Percentiles rank a stretch among this genome's conserved stretches.
phyloP scores from a whole-genome alignment of 2,888 invertebrate species.

The Amphimallon solstitiale region DNA sequence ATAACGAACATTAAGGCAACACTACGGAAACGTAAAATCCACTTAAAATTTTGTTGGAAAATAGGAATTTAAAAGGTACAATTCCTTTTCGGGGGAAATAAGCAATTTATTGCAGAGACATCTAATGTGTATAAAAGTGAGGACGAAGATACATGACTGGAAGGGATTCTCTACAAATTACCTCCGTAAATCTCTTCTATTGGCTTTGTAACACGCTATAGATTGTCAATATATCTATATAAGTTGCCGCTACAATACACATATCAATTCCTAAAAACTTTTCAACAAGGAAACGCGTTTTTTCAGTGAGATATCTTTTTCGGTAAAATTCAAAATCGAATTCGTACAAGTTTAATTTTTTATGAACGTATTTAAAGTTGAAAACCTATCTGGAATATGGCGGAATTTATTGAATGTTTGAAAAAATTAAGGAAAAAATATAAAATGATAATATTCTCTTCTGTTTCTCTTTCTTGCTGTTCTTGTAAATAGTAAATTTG shows the following conservation, averaged over 20 bases:
- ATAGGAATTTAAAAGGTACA: slow-evolving; percentile 31
- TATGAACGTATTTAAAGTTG: too few relatives aligned
- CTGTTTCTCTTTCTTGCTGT: too few relatives aligned
- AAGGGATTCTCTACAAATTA: slow-evolving; percentile 33
- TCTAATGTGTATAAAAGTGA: slow-evolving; percentile 28
- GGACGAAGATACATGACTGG: slow-evolving; percentile 31
- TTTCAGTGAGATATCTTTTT: too few relatives aligned
- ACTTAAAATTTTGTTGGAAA: background rate
- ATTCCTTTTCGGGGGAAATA: slow-evolving; percentile 26
- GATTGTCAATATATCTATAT: slow-evolving; percentile 34
- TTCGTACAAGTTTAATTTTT: too few relatives aligned
- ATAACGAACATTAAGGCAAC: too few relatives aligned
- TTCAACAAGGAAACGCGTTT: background rate
- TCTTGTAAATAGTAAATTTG: too few relatives aligned
- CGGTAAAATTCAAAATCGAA: too few relatives aligned
- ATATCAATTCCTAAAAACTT: slow-evolving; percentile 31
- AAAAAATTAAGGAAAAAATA: too few relatives aligned
- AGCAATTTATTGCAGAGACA: slow-evolving; percentile 33
- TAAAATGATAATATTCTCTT: too few relatives aligned
- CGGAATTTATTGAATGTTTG: too few relatives aligned
- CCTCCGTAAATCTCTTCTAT: slow-evolving; percentile 35
- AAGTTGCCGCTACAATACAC: slow-evolving; percentile 32
- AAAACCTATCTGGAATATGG: too few relatives aligned
- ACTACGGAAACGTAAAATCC: too few relatives aligned
- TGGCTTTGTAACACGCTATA: slow-evolving; percentile 33